Conservation (phyloP, 2,113 vertebrate species). For the Malurus elegans region DNA sequence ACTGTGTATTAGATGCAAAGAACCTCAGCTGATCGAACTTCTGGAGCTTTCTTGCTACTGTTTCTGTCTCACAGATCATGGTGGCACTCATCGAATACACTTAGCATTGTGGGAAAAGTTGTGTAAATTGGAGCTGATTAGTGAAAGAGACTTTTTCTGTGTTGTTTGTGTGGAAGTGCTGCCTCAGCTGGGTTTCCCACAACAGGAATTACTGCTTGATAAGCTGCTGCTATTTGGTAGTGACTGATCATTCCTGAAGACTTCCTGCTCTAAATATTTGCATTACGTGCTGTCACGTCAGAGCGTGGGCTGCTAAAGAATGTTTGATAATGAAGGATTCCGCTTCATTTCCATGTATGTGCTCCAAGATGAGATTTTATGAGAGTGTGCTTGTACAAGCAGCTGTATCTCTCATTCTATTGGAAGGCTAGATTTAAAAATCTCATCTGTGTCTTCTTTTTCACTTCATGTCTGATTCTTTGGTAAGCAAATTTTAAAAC, state of each 20-base stretch:
- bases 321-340: neutral
- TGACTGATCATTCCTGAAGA: neutral
- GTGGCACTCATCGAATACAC: neutral
- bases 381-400: accelerated
- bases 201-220: neutral
- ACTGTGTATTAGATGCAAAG: neutral
- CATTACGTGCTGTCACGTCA: neutral
- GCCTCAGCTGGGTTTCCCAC: constrained; percentile 28
- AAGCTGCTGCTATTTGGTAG: neutral
- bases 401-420: neutral
- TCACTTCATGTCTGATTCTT: neutral
- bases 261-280: constrained; percentile 32
- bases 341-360: neutral
- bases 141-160: neutral
- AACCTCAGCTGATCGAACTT: neutral
- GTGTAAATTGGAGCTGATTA: constrained; percentile 8
- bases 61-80: neutral
- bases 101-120: neutral
- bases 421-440: neutral
- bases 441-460: neutral
- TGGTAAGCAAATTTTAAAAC: neutral
- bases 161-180: neutral
- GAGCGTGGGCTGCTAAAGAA: neutral
- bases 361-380: neutral
- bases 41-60: neutral